Evolutionary conservation across 2,113 vertebrate genomes (phyloP), one percentile per base, ranked within the genome.

Genomic region (Cavia aperea): DNA sequence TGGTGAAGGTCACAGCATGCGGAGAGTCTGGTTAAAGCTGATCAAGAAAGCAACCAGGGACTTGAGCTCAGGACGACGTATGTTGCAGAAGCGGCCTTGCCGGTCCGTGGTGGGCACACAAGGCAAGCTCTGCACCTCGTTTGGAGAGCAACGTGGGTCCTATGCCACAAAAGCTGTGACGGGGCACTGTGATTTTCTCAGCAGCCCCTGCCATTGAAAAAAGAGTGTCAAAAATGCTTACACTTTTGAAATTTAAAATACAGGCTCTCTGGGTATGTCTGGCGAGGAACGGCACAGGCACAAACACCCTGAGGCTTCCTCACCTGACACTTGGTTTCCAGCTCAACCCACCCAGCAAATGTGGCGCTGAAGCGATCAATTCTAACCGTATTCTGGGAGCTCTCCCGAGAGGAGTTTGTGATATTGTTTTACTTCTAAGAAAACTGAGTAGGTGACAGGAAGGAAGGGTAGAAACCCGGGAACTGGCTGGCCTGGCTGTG

Each of bases 11-110:
- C 96, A 96, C 93, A 96, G 77, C 97, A 97, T 5, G 36, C 0
- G 0, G 66, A 97, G 92, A 94, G 95, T 97, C 98, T 97, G 97
- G 97, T 97, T 98, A 97, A 97, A 97, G 97, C 97, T 97, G 97
- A 97, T 97, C 97, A 97, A 97, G 96, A 96, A 97, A 96, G 95
- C 95, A 97, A 96, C 96, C 96, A 56, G 90, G 23, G 58, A 97
- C 97, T 93, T 96, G 94, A 97, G 95, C 94, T 72, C 81, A 87
- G 94, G 51, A 54, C 10, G 88, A 94, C 96, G 95, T 95, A 97
- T 96, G 97, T 95, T 95, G 96, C 97, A 94, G 95, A 91, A 92
- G 95, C 94, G 93, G 93, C 97, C 95, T 96, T 92, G 85, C 90
- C 95, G 97, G 96, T 96, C 96, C 96, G 96, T 23, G 91, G 75